Conservation (phyloP, 2,113 vertebrate genomes). For the Calidris pygmaea region DNA sequence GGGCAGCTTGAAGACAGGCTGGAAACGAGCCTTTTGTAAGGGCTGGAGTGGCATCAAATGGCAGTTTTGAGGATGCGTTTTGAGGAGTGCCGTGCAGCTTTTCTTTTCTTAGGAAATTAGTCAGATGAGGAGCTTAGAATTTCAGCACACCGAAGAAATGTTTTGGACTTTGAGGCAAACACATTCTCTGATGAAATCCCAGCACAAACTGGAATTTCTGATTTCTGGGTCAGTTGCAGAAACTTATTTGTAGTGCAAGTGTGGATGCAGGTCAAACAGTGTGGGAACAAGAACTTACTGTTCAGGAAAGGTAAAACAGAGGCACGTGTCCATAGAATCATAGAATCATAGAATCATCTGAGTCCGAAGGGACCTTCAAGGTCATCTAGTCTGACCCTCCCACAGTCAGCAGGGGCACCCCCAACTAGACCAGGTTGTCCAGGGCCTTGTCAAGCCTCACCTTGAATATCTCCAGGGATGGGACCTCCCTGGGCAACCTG, state of each 20-base stretch:
- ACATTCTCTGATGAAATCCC: background rate
- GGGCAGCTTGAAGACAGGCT: background rate
- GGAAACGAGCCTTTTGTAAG: background rate
- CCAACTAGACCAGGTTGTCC: too few relatives aligned
- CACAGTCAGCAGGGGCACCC: too few relatives aligned
- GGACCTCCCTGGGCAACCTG: too few relatives aligned
- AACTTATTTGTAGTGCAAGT: background rate
- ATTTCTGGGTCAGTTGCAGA: background rate
- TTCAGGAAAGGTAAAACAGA: background rate
- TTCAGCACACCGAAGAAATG: background rate
- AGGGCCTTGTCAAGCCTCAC: too few relatives aligned
- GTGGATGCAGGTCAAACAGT: background rate
- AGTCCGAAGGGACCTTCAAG: too few relatives aligned
- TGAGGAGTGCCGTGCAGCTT: background rate
- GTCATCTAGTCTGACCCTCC: too few relatives aligned
- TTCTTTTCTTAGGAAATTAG: background rate
- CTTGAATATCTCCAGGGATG: too few relatives aligned
- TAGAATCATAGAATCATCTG: too few relatives aligned
- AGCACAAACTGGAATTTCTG: background rate
- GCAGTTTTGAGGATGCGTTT: background rate
- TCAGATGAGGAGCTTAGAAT: background rate
- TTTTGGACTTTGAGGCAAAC: background rate
- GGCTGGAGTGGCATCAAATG: background rate
- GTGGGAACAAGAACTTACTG: background rate
- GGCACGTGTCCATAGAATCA: fast-evolving